These are phyloP conservation scores for Heliconius sara DNA, from an alignment of 2,888 invertebrate species.

Conservation along the genomic window DNA sequence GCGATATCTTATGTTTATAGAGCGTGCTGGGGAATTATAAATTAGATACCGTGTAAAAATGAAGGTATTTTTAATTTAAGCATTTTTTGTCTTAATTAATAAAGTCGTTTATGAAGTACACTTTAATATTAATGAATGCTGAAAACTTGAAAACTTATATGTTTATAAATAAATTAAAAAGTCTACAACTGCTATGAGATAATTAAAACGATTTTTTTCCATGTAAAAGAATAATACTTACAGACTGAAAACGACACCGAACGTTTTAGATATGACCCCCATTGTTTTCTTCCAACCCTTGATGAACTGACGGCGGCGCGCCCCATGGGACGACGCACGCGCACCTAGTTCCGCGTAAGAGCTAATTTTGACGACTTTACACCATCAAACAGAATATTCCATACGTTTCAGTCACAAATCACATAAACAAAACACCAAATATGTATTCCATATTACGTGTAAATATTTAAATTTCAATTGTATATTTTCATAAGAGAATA, in stretches of 20 bases:
- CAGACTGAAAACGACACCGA: slow-evolving; percentile 92
- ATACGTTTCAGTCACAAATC: slow-evolving; percentile 67
- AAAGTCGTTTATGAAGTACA: too few species aligned
- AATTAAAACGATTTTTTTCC: background rate
- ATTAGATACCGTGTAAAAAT: slow-evolving; percentile 32
- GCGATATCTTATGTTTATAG: slow-evolving; percentile 53
- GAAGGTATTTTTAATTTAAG: slow-evolving; percentile 8
- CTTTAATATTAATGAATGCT: too few species aligned
- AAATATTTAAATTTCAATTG: background rate
- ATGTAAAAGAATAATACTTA: slow-evolving; percentile 81
- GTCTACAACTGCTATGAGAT: too few species aligned
- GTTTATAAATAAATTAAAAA: too few species aligned
- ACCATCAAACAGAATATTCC: slow-evolving; percentile 57
- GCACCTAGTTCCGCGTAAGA: slow-evolving; percentile 73
- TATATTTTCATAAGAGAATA: background rate
- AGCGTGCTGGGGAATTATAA: slow-evolving; percentile 30
- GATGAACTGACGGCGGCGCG: slow-evolving; percentile 81
- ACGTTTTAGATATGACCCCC: slow-evolving; percentile 91
- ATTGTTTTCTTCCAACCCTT: slow-evolving; percentile 85
- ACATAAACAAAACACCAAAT: slow-evolving; percentile 55
- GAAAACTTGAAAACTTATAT: too few species aligned
- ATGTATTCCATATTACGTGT: slow-evolving; percentile 33
- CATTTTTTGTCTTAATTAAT: too few species aligned
- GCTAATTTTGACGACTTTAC: slow-evolving; percentile 75
- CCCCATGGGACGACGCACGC: slow-evolving; percentile 76